Evolutionary conservation across 2,888 invertebrate species (phyloP), one percentile per base, ranked within the genome.

Genomic region (Leptothorax acervorum): DNA sequence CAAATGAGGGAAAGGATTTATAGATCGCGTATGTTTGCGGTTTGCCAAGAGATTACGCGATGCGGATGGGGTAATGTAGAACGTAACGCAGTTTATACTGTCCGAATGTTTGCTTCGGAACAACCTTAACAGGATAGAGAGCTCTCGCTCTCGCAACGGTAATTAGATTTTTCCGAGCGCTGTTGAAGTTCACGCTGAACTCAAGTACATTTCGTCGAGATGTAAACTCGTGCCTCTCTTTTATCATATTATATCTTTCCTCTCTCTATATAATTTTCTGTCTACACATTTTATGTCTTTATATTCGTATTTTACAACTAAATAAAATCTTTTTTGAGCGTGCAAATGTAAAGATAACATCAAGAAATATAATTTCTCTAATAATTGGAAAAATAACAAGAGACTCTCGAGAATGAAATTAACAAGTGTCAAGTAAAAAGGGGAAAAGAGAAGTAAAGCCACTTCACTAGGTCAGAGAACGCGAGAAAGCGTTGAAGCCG

Each of bases 131-230:
- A 55, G 42, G 23, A 28, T 42, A 42, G n/a, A 42, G n/a, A 55
- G 42, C 31, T 78, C 55, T 78, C 55, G 53, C 53, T 78, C 68
- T 79, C 57, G 51, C 76, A 53, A 65, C 39, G 65, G 39, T 76
- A 76, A 76, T 65, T 76, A 65, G 65, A 76, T 76, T 76, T 76
- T 76, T 76, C 65, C 28, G 31, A 55, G n/a, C 53, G 48, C 42
- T n/a, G 48, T 23, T 62, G n/a, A 68, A 62, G 45, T 48, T 18
- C 74, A 35, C 12, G 45, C n/a, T 62, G 53, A 48, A 62, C 62
- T 31, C 39, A 12, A 60, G 60, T 45, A 28, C 57, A 28, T 35
- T 42, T 51, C 51, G 35, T 48, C 57, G 12, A 63, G 28, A 75
- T 39, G 42, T 35, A 39, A 39, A 23, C 63, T 51, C 48, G 31